Percentiles rank a stretch among this genome's conserved stretches.
These are phyloP conservation scores for Palythoa grandis DNA, from an alignment of 92 coral and sea anemone genomes.

Conservation along the genomic window DNA sequence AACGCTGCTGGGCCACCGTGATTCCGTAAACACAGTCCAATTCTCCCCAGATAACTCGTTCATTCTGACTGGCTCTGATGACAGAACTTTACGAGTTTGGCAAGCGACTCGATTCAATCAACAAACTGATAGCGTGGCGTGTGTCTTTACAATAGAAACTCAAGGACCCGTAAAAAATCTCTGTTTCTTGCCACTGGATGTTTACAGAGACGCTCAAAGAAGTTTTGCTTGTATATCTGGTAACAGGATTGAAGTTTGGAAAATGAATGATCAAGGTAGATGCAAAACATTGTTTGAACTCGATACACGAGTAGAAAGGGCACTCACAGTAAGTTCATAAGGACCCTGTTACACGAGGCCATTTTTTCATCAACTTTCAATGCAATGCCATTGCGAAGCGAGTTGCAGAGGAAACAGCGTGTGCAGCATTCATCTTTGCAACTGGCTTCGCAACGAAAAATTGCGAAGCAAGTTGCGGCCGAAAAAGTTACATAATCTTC, in stretches of 20 bases:
- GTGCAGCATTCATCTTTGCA: too few species aligned
- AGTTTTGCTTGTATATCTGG: slow-evolving; percentile 77
- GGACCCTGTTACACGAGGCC: too few species aligned
- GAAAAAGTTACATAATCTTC: too few species aligned
- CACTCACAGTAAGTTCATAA: slow-evolving; percentile 37
- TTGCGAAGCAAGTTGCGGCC: too few species aligned
- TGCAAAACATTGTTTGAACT: neutral
- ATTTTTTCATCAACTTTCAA: too few species aligned
- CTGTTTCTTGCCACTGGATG: slow-evolving; percentile 59
- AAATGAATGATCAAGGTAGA: slow-evolving; percentile 38
- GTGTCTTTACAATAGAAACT: slow-evolving; percentile 52
- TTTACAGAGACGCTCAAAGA: slow-evolving; percentile 25
- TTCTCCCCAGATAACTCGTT: slow-evolving; percentile 70
- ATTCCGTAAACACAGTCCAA: slow-evolving; percentile 76
- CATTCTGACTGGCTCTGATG: slow-evolving; percentile 85
- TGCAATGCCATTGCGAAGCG: too few species aligned
- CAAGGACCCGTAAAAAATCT: slow-evolving; percentile 74
- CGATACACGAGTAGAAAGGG: slow-evolving; percentile 17
- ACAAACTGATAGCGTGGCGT: slow-evolving; percentile 53
- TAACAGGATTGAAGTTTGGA: slow-evolving; percentile 79
- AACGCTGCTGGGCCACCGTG: slow-evolving; percentile 71
- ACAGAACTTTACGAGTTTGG: slow-evolving; percentile 81
- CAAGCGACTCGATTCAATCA: neutral
- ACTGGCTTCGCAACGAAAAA: too few species aligned
- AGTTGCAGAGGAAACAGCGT: too few species aligned